A percentile compares a stretch with the other conserved stretches of the same genome.
These are phyloP conservation scores for Natator depressus DNA, from an alignment of 2,113 vertebrate genomes.

Conservation along the genomic window DNA sequence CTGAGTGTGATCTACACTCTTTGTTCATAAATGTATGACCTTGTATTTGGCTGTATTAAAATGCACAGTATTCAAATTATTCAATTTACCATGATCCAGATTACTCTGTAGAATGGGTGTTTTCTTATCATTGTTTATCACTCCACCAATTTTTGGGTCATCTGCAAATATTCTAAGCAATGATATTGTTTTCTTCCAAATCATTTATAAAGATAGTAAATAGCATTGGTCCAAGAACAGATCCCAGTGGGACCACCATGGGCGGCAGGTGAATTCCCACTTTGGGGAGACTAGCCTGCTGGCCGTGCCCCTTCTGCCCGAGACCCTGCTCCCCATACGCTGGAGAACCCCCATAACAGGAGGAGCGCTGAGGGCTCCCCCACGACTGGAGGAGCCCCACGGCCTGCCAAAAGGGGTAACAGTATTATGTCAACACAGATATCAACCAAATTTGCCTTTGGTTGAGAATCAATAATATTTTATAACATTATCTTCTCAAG, in stretches of 20 bases:
- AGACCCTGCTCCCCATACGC: too few relatives aligned
- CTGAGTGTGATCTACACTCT: not conserved
- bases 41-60: constrained; percentile 5
- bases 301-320: too few relatives aligned
- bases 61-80: not conserved
- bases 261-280: too few relatives aligned
- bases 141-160: not conserved
- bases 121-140: not conserved
- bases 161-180: not conserved
- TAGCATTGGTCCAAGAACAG: not conserved
- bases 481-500: not conserved
- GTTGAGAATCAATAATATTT: not conserved
- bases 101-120: not conserved
- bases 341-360: too few relatives aligned
- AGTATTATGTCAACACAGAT: not conserved
- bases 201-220: not conserved
- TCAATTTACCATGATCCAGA: not conserved
- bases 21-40: not conserved
- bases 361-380: too few relatives aligned
- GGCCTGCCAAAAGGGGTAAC: not conserved
- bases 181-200: not conserved
- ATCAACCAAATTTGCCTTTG: not conserved
- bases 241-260: not conserved
- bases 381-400: too few relatives aligned
- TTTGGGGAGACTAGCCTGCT: too few relatives aligned